Conservation (phyloP, 2,888 invertebrate species). For the Alentia gelatinosa region DNA sequence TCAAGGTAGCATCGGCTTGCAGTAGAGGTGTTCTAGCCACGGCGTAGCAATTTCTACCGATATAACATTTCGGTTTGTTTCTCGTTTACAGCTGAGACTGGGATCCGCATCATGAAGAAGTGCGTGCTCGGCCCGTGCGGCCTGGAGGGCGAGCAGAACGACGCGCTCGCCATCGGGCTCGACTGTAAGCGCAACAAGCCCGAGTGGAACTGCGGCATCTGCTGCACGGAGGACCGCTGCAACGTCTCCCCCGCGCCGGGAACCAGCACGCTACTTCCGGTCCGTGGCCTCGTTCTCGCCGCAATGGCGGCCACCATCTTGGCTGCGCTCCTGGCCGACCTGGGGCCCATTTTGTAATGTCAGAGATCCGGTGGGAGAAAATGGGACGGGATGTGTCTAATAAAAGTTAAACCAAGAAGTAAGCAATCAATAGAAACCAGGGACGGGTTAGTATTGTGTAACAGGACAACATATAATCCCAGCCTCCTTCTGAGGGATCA, state of each 20-base stretch:
- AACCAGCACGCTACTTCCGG: neutral
- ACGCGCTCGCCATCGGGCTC: neutral
- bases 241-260: neutral
- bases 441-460: neutral
- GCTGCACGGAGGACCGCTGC: slow-evolving; percentile 23
- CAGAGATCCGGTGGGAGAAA: neutral
- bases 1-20: too few species aligned
- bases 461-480: too few species aligned
- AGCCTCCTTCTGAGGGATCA: too few species aligned
- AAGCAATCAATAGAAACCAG: neutral
- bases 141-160: neutral
- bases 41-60: too few species aligned
- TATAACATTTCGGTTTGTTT: neutral
- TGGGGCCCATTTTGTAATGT: neutral
- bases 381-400: too few species aligned
- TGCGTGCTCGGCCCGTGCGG: slow-evolving; percentile 16
- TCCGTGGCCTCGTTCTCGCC: neutral
- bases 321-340: slow-evolving; percentile 29
- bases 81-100: neutral
- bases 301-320: slow-evolving; percentile 17
- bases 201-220: slow-evolving; percentile 14
- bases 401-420: too few species aligned
- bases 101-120: slow-evolving; percentile 36
- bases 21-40: too few species aligned
- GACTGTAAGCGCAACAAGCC: neutral